Base-by-base conservation (phyloP, 2,888 invertebrate genomes). In the Acanthoscelides obtectus region DNA sequence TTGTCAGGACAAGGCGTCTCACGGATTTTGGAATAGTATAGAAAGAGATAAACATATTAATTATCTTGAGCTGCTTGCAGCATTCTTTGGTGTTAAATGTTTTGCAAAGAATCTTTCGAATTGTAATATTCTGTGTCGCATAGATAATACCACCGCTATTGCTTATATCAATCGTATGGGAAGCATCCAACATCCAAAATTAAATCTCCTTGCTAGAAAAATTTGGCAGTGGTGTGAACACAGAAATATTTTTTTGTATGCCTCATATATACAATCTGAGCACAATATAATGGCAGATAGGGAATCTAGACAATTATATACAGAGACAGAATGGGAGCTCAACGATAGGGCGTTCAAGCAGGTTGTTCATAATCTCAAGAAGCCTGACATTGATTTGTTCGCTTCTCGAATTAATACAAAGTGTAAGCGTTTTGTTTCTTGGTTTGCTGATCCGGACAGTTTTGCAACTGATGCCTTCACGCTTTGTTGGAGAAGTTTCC, bases 281-380 rank as follows among this genome's bases (percentile, higher is more conserved):
- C 20, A 71, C 2, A 71, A 64, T 5, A 63, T 63, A 12, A 63
- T 63, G 19, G 63, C 63, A 63, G 21, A 19, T 20, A 64, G 1
- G 65, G 20, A 20, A 20, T 69, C 69, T 1, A 5, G 72, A 20
- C 22, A 17, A 8, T 20, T 45, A 64, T 2, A n/a, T 63, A 20
- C 68, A 6, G 70, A 72, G 20, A 72, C 72, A 22, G 72, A 72
- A 64, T 72, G 64, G 12, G 25, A 70, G 4, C 22, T 72, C 65
- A 27, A 22, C 22, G 27, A 65, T 3, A n/a, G 19, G 12, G 66
- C 66, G 5, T 71, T 68, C 69, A 20, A 71, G n/a, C 22, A 71
- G 3, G 70, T 71, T 22, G 21, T 70, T 17, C 69, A 66, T 19
- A n/a, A 8, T 66, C 45, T 69, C 45, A 20, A 22, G 19, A 27